phyloP scores from a whole-genome alignment of 53 echinoderm and acorn worm genomes.

The Stichopus horrens region DNA sequence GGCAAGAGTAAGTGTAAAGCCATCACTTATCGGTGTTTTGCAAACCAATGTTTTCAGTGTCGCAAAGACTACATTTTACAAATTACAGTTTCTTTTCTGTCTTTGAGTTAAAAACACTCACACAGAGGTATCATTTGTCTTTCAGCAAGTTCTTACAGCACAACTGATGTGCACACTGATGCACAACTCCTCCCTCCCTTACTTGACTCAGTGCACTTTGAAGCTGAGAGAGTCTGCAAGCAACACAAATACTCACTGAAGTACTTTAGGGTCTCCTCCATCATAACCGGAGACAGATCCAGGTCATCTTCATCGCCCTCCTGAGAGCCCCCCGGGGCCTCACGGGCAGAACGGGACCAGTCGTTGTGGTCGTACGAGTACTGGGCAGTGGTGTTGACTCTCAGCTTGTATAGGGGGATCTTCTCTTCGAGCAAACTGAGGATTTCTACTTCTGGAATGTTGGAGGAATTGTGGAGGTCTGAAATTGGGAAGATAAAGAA shows the following conservation, averaged over 20 bases:
- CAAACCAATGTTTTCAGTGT: too few species aligned
- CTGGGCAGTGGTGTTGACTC: constrained; percentile 89
- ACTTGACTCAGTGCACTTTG: too few species aligned
- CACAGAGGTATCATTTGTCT: too few species aligned
- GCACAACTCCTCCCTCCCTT: too few species aligned
- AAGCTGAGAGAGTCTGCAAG: too few species aligned
- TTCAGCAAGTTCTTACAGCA: too few species aligned
- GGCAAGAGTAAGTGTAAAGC: too few species aligned
- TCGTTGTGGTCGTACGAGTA: constrained; percentile 81
- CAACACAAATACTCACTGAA: constrained; percentile 77
- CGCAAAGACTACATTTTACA: too few species aligned
- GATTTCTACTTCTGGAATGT: constrained; percentile 97
- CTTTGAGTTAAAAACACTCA: too few species aligned
- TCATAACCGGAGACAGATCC: constrained; percentile 92
- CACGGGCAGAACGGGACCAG: constrained; percentile 70
- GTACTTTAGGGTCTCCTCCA: constrained; percentile 95
- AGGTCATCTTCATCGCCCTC: constrained; percentile 69
- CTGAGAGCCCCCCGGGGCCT: constrained; percentile 7
- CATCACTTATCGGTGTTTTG: too few species aligned
- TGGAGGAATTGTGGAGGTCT: constrained; percentile 93
- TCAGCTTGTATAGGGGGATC: constrained; percentile 90
- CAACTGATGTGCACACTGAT: too few species aligned
- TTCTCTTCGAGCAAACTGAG: constrained; percentile 92
- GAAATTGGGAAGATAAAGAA: background rate
- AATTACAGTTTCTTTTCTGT: too few species aligned